Base-by-base conservation (phyloP, 2,888 invertebrate genomes). In the Mesoligia furuncula region DNA sequence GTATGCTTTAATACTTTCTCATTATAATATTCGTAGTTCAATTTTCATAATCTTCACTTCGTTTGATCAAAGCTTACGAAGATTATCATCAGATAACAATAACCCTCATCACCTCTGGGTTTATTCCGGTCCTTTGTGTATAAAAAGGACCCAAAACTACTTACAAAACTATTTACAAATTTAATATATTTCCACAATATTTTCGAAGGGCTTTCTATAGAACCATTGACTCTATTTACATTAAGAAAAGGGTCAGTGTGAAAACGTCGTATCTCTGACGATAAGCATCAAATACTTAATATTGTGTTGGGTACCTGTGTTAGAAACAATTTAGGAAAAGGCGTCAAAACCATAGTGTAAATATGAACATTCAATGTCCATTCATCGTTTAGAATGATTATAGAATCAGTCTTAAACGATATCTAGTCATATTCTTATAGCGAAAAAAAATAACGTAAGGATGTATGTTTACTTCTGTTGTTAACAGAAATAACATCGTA, bases 211-310 rank as follows among this genome's bases (percentile, higher is more conserved):
- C 24, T 54, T 24, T 54, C 1, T 9, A 54, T 24, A 24, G 54
- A 54, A 24, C 54, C 4, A 54, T 54, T 54, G 24, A 24, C 9
- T 24, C 54, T 54, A 54, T 54, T 54, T 54, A 54, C 9, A 54
- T 54, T 54, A 54, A 54, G 24, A 9, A 54, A 54, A 54, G 9
- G 17, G 13, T 2, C 13, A 24, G 1, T 69, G 17, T 11, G 7
- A 24, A 62, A 36, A 6, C 77, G 57, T 42, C 7, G 3, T 68
- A 54, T 24, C 54, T 73, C 27, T 84, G 82, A 83, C 85, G 88
- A 87, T 90, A 90, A 91, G 89, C 45, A 74, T 72, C 62, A 24
- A 65, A 59, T n/a, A 42, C 15, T 42, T 73, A 61, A 54, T 17
- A 24, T 24, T 24, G 31, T 42, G 8, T 24, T n/a, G 17, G 11